Evolutionary conservation across 2,113 vertebrate genomes (phyloP).

Genomic region (Cairina moschata): DNA sequence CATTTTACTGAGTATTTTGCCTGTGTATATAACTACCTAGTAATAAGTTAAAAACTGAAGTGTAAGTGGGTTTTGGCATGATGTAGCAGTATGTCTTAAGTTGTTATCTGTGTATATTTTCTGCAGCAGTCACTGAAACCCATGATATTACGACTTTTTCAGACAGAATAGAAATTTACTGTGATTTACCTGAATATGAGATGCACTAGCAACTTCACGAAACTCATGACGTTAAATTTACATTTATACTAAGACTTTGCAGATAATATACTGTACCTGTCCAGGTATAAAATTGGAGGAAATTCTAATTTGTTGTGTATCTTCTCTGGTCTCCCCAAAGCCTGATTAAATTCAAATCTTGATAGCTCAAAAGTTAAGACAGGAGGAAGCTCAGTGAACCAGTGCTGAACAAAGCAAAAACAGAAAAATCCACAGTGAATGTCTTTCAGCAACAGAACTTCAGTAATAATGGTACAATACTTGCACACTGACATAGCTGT

Average conservation of each 20-base stretch:
- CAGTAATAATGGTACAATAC: not conserved
- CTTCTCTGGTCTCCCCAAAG: constrained; percentile 97
- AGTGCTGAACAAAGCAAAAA: constrained; percentile 84
- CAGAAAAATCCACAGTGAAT: not conserved
- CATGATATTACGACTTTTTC: not conserved
- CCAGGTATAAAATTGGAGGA: constrained; percentile 95
- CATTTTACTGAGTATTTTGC: not conserved
- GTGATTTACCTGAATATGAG: not conserved
- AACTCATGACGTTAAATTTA: not conserved
- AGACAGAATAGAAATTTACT: not conserved
- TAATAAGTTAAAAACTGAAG: not conserved
- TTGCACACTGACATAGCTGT: not conserved
- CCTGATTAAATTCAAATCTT: constrained; percentile 98
- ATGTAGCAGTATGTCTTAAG: not conserved
- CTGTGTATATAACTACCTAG: not conserved
- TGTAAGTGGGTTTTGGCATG: not conserved
- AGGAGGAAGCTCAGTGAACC: constrained; percentile 97
- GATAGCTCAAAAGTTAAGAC: constrained; percentile 98
- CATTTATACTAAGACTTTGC: not conserved
- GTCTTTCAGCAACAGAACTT: not conserved
- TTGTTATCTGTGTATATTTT: not conserved
- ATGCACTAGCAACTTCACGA: not conserved
- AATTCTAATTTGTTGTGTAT: constrained; percentile 99
- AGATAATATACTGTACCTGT: constrained; percentile 83
- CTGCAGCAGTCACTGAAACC: not conserved